Evolutionary conservation across 2,113 vertebrate species (phyloP).

Genomic region (Eclectus roratus): DNA sequence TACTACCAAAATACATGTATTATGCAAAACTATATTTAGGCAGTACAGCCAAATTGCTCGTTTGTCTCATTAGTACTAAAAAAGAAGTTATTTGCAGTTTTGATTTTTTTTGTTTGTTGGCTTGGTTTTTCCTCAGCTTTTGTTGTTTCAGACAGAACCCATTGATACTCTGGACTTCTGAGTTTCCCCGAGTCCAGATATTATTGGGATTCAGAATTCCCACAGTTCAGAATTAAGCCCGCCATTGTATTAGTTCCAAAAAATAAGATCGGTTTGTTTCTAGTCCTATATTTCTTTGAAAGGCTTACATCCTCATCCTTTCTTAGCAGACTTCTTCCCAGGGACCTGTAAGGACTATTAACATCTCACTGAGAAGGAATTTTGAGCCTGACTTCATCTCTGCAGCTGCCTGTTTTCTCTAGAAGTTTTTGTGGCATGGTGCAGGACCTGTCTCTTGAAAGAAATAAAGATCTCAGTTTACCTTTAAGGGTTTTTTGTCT

Average conservation of each 20-base stretch:
- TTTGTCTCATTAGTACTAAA: constrained; percentile 31
- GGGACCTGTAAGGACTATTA: background rate
- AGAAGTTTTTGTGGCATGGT: background rate
- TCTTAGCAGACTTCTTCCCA: background rate
- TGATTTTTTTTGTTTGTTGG: background rate
- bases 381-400: background rate
- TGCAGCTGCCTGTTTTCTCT: background rate
- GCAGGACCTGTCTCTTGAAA: background rate
- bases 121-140: background rate
- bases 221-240: background rate
- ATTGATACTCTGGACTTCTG: background rate
- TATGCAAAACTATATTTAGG: background rate
- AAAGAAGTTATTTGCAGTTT: constrained; percentile 26
- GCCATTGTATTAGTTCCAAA: background rate
- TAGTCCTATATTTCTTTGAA: background rate
- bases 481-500: background rate
- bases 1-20: background rate
- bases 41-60: background rate
- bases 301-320: background rate
- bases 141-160: background rate
- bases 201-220: background rate
- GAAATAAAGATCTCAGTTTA: background rate
- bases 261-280: background rate
- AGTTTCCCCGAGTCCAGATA: background rate
- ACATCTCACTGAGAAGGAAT: background rate